Percentiles rank a stretch among this genome's conserved stretches.
These are phyloP conservation scores for Calidris pugnax DNA, from an alignment of 2,113 vertebrate genomes.

Conservation along the genomic window DNA sequence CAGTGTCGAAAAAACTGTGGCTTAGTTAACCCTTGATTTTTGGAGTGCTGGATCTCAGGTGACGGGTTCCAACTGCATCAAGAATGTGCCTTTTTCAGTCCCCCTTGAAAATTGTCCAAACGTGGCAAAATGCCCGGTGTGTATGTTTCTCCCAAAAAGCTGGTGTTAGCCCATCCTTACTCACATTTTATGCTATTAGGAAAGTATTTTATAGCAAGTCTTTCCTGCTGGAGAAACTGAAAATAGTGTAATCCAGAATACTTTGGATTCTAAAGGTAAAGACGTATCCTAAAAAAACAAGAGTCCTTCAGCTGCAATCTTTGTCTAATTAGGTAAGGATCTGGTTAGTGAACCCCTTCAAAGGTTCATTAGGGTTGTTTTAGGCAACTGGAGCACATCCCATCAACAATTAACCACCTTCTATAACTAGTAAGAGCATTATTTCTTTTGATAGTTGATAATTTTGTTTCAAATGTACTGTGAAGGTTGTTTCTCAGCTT, in stretches of 20 bases:
- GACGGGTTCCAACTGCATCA: background rate
- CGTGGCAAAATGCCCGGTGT: background rate
- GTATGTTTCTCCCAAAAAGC: background rate
- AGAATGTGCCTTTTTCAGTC: background rate
- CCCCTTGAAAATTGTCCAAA: background rate
- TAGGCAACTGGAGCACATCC: background rate
- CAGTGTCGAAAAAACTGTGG: background rate
- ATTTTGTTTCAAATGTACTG: background rate
- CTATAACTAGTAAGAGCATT: background rate
- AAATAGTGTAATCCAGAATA: background rate
- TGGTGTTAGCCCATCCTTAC: background rate
- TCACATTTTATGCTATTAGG: background rate
- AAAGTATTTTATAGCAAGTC: background rate
- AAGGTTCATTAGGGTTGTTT: background rate
- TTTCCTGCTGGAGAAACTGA: background rate
- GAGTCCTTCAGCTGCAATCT: background rate
- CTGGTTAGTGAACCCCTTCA: background rate
- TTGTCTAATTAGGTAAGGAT: background rate
- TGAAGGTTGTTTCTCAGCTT: background rate
- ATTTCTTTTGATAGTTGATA: background rate
- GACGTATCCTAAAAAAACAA: background rate
- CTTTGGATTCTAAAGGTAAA: background rate
- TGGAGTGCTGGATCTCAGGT: background rate
- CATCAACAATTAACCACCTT: background rate
- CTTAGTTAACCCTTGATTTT: background rate